Evolutionary conservation across 1,140 invertebrate genomes (phyloP).

Genomic region (Lanistes nyassanus): DNA sequence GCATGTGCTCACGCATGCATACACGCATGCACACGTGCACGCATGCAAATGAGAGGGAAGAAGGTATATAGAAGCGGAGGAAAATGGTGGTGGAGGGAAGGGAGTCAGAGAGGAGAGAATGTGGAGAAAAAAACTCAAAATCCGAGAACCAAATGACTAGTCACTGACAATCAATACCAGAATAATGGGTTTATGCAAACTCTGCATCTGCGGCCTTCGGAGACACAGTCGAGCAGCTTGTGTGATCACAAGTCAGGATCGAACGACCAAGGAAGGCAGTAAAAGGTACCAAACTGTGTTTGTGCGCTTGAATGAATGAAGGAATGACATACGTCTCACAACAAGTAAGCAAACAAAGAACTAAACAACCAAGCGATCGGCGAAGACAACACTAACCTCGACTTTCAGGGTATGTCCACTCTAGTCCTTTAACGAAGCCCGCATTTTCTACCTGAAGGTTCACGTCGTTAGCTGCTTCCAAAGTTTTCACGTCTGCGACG

Average conservation of each 20-base stretch:
- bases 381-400: not conserved
- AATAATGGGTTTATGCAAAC: not conserved
- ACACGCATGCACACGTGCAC: constrained; percentile 12
- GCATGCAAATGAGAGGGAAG: not conserved
- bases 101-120: too few relatives aligned
- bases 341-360: too few relatives aligned
- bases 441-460: not conserved
- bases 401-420: not conserved
- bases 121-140: not conserved
- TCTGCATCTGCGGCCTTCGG: not conserved
- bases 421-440: not conserved
- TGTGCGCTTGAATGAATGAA: too few relatives aligned
- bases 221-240: not conserved
- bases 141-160: not conserved
- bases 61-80: not conserved
- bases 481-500: not conserved
- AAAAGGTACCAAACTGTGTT: too few relatives aligned
- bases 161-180: not conserved
- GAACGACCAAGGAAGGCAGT: not conserved
- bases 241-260: not conserved
- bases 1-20: constrained; percentile 5
- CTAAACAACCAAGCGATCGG: too few relatives aligned
- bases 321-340: too few relatives aligned
- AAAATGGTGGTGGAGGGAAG: too few relatives aligned
- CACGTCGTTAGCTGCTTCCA: not conserved